A percentile compares a stretch with the other conserved stretches of the same genome.
These are phyloP conservation scores for Hyla sarda DNA, from an alignment of 2,113 vertebrate species.

Conservation along the genomic window DNA sequence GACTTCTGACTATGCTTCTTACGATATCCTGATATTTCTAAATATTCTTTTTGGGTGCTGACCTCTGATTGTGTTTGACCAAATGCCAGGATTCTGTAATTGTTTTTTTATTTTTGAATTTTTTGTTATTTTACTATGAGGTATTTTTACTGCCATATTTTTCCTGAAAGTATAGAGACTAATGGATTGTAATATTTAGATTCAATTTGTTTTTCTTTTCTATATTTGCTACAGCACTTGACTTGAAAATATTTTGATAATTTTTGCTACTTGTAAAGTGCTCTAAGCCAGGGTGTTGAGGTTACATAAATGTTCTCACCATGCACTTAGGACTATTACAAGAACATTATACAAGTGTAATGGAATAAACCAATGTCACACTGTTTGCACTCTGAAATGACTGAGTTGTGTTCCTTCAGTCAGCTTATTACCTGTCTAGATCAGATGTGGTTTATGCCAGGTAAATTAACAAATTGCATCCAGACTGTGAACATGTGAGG, in stretches of 20 bases:
- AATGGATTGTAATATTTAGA: background rate
- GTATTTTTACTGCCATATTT: no score
- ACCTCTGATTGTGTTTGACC: no score
- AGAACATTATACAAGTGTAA: background rate
- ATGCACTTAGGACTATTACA: background rate
- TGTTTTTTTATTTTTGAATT: no score
- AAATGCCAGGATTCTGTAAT: no score
- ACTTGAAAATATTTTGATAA: background rate
- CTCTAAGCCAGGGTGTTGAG: background rate
- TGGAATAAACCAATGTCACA: background rate
- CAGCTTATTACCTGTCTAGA: background rate
- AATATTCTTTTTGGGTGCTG: no score
- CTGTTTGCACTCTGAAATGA: background rate
- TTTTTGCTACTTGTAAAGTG: background rate
- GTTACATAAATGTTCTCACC: background rate
- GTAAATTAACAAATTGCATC: background rate
- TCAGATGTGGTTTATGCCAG: background rate
- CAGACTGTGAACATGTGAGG: background rate
- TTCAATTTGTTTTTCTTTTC: background rate
- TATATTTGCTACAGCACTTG: background rate
- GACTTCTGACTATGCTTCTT: no score
- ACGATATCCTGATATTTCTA: no score
- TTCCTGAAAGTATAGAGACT: no score
- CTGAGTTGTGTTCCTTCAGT: background rate
- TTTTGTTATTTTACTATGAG: no score